Conservation (phyloP, 1,140 invertebrate species). For the Mamestra configurata region DNA sequence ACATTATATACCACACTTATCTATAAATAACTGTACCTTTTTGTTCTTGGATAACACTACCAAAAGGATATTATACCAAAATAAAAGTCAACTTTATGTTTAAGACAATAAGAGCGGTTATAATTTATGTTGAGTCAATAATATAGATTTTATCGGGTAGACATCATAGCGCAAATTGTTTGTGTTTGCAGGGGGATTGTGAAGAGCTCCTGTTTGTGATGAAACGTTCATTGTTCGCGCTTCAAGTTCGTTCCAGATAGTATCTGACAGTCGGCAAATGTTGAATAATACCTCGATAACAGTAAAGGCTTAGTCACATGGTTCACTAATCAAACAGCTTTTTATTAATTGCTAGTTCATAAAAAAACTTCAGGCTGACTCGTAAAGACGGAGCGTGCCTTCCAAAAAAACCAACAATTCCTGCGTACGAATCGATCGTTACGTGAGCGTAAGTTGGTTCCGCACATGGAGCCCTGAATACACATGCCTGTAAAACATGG, state of each 20-base stretch:
- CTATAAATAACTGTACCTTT: slow-evolving; percentile 35
- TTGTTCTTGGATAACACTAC: slow-evolving; percentile 13
- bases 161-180: slow-evolving; percentile 8
- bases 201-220: slow-evolving; percentile 19
- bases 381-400: no score
- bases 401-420: no score
- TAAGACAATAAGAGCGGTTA: neutral
- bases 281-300: neutral
- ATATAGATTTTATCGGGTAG: slow-evolving; percentile 16
- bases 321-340: neutral
- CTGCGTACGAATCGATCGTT: no score
- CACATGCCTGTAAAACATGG: no score
- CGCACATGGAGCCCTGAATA: no score
- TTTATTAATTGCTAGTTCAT: no score
- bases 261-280: slow-evolving; percentile 25
- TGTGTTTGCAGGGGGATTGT: slow-evolving; percentile 25
- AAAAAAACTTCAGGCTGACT: no score
- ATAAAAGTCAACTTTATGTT: neutral
- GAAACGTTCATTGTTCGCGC: slow-evolving; percentile 29
- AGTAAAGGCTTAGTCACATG: neutral
- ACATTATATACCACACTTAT: slow-evolving; percentile 39
- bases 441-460: no score
- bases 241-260: slow-evolving; percentile 37
- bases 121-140: neutral
- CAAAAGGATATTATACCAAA: neutral